A percentile compares a stretch with the other conserved stretches of the same genome.
Conservation (phyloP, 2,113 vertebrate genomes). For the Anguilla rostrata region DNA sequence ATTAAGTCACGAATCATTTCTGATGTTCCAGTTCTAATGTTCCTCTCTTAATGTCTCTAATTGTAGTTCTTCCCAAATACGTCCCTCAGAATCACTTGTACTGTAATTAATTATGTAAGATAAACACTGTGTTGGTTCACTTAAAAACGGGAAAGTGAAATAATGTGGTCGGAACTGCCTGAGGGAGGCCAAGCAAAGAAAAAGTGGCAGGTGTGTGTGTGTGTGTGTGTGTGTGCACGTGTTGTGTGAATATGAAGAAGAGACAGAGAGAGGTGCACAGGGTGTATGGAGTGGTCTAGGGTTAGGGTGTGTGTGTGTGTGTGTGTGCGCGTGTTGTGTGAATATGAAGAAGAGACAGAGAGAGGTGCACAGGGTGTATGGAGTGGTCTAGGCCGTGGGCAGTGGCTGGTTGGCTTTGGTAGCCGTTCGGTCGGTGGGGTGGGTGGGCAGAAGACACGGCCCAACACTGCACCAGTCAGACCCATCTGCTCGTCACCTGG, state of each 20-base stretch:
- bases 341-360: neutral
- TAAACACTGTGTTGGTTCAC: neutral
- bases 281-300: neutral
- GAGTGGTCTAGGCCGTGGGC: neutral
- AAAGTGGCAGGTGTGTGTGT: neutral
- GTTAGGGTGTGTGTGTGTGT: neutral
- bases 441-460: constrained; percentile 32
- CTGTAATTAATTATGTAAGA: neutral
- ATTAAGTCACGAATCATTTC: neutral
- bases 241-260: neutral
- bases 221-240: neutral
- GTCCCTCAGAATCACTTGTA: neutral
- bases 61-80: neutral
- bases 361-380: neutral
- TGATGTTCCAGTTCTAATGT: neutral
- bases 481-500: constrained; percentile 80
- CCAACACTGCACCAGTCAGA: constrained; percentile 64
- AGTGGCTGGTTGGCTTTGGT: constrained; percentile 25
- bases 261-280: neutral
- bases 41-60: neutral
- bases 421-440: constrained; percentile 40
- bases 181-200: neutral
- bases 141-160: neutral
- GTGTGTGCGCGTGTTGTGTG: too few relatives aligned
- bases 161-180: too few relatives aligned